phyloP scores from a whole-genome alignment of 2,113 vertebrate species.

The Lasiurus cinereus region DNA sequence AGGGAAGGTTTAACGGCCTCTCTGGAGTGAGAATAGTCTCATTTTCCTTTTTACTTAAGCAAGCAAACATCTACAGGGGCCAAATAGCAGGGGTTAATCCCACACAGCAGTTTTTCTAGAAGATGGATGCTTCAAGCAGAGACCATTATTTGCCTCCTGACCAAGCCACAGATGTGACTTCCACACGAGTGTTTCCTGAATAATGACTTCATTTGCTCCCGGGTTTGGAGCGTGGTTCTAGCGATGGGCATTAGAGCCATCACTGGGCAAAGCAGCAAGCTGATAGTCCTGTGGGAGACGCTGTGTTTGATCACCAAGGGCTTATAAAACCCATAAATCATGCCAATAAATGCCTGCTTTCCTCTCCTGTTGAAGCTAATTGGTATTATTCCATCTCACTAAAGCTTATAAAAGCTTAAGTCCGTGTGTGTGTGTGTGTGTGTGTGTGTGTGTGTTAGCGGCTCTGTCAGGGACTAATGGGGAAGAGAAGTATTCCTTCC shows the following conservation, averaged over 20 bases:
- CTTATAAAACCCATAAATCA: neutral
- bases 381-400: neutral
- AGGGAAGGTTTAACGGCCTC: too few species aligned
- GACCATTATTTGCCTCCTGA: neutral
- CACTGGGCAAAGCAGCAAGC: neutral
- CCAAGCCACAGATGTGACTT: neutral
- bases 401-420: constrained; percentile 15
- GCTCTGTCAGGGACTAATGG: neutral
- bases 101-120: too few species aligned
- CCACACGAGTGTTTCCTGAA: neutral
- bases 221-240: neutral
- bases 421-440: neutral
- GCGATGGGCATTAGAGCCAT: neutral
- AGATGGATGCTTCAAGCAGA: neutral
- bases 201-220: neutral
- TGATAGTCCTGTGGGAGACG: neutral
- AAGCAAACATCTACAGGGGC: too few species aligned
- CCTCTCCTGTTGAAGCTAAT: neutral
- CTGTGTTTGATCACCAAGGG: neutral
- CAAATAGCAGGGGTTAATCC: too few species aligned
- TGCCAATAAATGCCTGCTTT: neutral
- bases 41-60: too few species aligned
- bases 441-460: neutral
- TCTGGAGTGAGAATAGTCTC: too few species aligned
- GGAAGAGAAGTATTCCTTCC: neutral